These are phyloP conservation scores for Ametastegia equiseti DNA, from an alignment of 2,888 invertebrate species.

Conservation along the genomic window DNA sequence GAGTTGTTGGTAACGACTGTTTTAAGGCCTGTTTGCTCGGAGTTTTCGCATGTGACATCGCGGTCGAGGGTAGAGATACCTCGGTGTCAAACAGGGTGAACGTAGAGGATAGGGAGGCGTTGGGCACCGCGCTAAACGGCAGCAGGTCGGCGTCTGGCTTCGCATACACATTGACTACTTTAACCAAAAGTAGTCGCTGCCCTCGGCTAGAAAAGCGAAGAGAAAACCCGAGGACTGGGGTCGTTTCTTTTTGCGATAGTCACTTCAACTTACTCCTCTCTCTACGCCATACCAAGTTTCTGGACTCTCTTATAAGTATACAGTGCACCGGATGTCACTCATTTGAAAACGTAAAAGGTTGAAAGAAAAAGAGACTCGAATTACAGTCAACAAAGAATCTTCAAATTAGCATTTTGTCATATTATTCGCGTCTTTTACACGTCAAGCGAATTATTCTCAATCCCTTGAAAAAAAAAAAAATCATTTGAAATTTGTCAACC, in stretches of 20 bases:
- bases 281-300: not conserved
- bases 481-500: not conserved
- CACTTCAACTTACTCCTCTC: constrained; percentile 23
- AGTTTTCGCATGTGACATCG: constrained; percentile 48
- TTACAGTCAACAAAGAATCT: not conserved
- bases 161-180: constrained; percentile 51
- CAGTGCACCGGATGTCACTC: constrained; percentile 13
- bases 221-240: not conserved
- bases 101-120: constrained; percentile 29
- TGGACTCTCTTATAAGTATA: not conserved
- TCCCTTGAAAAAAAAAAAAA: too few relatives aligned
- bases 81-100: not conserved
- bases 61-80: constrained; percentile 34
- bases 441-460: not conserved
- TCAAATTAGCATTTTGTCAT: not conserved
- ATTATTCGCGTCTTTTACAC: too few relatives aligned
- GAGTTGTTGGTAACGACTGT: constrained; percentile 45
- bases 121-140: constrained; percentile 49
- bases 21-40: constrained; percentile 43
- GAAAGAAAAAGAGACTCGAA: not conserved
- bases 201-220: constrained; percentile 31
- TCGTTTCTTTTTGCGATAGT: constrained; percentile 39
- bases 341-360: constrained; percentile 7
- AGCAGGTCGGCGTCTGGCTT: constrained; percentile 42
- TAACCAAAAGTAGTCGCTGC: constrained; percentile 27